These are phyloP conservation scores for Drosophila mimica DNA, from an alignment of 2,888 invertebrate species.

Conservation along the genomic window DNA sequence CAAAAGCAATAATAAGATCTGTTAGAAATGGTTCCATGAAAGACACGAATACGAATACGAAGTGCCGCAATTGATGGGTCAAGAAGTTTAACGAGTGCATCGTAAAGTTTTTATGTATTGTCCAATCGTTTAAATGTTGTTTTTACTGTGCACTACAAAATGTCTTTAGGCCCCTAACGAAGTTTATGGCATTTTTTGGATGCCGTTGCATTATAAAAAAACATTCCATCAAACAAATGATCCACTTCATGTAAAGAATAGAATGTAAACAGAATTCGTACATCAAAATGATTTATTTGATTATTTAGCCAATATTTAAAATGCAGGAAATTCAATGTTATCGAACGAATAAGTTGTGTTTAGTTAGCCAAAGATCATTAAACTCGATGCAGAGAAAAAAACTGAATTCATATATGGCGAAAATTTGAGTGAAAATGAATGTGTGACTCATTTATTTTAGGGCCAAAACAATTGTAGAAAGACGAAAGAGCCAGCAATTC, in stretches of 20 bases:
- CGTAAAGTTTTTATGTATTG: constrained; percentile 50
- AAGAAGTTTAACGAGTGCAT: constrained; percentile 27
- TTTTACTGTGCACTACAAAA: constrained; percentile 37
- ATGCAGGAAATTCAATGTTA: constrained; percentile 49
- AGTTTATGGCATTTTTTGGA: constrained; percentile 40
- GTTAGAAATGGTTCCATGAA: constrained; percentile 5
- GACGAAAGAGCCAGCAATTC: constrained; percentile 40
- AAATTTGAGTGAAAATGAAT: constrained; percentile 60
- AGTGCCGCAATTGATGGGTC: constrained; percentile 29
- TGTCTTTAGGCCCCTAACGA: constrained; percentile 35
- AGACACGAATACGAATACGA: constrained; percentile 16
- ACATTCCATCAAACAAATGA: constrained; percentile 20
- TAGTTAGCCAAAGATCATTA: constrained; percentile 60
- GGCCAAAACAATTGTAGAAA: constrained; percentile 57
- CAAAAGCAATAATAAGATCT: constrained; percentile 5
- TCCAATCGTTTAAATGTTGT: constrained; percentile 48
- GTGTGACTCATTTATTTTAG: constrained; percentile 42
- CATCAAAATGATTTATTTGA: constrained; percentile 69
- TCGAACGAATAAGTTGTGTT: constrained; percentile 61
- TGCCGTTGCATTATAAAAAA: constrained; percentile 49
- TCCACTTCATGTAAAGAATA: constrained; percentile 27
- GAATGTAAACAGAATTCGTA: constrained; percentile 44
- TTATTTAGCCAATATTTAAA: constrained; percentile 60
- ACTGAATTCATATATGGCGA: constrained; percentile 56
- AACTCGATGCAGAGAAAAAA: constrained; percentile 37